Conservation (phyloP, 2,113 vertebrate genomes). For the Manacus vitellinus region DNA sequence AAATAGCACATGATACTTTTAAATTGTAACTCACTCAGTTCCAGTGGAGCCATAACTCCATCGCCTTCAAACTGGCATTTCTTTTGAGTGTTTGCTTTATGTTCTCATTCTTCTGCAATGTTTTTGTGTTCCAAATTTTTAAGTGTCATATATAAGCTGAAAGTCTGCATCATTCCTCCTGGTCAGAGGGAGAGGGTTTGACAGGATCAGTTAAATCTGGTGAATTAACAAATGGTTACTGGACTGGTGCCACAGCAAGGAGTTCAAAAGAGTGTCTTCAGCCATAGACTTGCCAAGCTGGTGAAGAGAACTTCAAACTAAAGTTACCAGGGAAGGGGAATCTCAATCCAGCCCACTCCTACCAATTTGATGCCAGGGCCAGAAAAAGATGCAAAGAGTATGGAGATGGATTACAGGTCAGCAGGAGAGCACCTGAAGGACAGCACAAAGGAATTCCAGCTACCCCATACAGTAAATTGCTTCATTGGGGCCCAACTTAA, state of each 20-base stretch:
- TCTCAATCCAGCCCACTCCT: neutral
- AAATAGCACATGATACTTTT: neutral
- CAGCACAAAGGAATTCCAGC: neutral
- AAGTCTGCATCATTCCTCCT: neutral
- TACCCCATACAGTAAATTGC: no score
- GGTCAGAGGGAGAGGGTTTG: neutral
- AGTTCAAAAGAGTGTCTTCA: neutral
- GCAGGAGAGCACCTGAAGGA: neutral
- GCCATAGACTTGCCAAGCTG: no score
- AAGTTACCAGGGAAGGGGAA: neutral
- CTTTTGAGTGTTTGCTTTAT: neutral
- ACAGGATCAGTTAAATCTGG: neutral
- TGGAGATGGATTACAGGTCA: neutral
- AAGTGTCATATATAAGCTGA: neutral
- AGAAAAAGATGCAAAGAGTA: neutral
- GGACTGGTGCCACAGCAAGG: neutral
- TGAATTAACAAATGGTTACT: no score
- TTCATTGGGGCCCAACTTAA: neutral
- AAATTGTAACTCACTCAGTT: neutral
- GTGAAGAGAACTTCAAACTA: neutral
- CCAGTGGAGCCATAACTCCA: neutral
- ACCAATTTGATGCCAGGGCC: neutral
- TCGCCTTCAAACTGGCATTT: neutral
- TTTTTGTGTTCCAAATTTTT: neutral
- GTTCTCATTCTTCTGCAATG: neutral